Base-by-base conservation (phyloP, 2,113 vertebrate genomes). In the Platichthys stellatus region DNA sequence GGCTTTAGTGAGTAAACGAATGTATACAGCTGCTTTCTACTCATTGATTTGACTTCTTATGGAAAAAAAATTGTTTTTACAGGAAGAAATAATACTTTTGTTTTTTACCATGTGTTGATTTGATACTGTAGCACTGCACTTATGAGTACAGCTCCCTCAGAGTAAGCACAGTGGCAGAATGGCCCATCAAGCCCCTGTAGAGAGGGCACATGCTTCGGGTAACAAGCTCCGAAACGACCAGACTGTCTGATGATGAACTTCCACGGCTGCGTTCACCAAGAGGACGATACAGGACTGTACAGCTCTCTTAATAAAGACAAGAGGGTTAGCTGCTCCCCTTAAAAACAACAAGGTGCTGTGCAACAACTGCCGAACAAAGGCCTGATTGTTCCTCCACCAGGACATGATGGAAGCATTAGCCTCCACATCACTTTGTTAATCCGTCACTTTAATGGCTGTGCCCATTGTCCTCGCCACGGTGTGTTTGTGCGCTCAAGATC, bases 321-420 rank as follows among this genome's bases (percentile, higher is more conserved):
- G 77, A 69, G 63, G 43, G 26, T 74, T 56, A 65, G 78, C 21
- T 31, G 60, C 54, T 82, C 78, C 83, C 78, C 84, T 89, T 82
- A 83, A 86, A 87, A 84, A 78, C 82, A 87, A 84, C 82, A 81
- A 88, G 87, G 80, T 91, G 69, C 82, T 72, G 66, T 12, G 76
- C 80, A 89, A 84, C 83, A 85, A 82, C 76, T 89, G 75, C 68
- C 85, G 73, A 86, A 86, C 80, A 89, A 84, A 77, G 86, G 66
- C 78, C 72, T 69, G 85, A 83, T 81, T 88, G 83, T 90, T 92
- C 68, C 81, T 86, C 86, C 84, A 78, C 87, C 76, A 76, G 88
- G 69, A 81, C 94, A 94, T 94, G 92, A 95, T 95, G 94, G 94
- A 96, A 95, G 94, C 93, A 93, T 94, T 94, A 92, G 81, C 92